phyloP scores from a whole-genome alignment of 1,140 invertebrate genomes.

The Eurytemora carolleeae region DNA sequence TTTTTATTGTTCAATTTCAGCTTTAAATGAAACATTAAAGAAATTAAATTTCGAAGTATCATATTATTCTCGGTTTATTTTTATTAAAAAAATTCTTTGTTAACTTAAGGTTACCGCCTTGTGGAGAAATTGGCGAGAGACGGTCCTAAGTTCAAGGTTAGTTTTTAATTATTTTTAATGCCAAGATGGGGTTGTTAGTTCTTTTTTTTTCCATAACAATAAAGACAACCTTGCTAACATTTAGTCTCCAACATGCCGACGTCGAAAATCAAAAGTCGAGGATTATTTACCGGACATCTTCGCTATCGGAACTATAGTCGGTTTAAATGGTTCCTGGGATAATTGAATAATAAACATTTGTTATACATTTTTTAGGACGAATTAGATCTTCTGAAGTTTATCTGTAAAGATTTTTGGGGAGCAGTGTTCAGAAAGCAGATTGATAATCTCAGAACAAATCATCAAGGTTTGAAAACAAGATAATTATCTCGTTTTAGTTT shows the following conservation, averaged over 20 bases:
- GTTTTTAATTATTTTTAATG: no score
- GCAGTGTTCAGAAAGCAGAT: slow-evolving; percentile 93
- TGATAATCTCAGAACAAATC: slow-evolving; percentile 94
- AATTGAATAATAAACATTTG: slow-evolving; percentile 67
- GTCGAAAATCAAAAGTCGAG: slow-evolving; percentile 3
- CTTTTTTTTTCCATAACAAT: no score
- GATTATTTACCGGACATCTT: slow-evolving; percentile 1
- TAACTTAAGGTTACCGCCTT: slow-evolving; percentile 58
- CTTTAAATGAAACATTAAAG: no score
- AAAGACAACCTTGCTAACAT: no score
- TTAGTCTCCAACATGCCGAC: no score
- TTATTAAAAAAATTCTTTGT: no score
- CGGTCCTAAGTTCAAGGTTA: not conserved
- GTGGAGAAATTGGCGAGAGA: slow-evolving; percentile 52
- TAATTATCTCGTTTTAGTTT: no score
- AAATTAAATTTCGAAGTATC: no score
- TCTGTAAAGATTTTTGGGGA: slow-evolving; percentile 97
- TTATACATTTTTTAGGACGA: slow-evolving; percentile 98
- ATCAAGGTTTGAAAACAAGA: no score
- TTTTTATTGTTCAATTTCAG: no score
- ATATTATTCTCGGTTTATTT: no score
- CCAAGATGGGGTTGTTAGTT: no score
- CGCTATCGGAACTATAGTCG: not conserved
- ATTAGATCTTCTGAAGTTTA: slow-evolving; percentile 93
- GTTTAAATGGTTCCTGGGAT: slow-evolving; percentile 32